Percentiles rank a stretch among this genome's conserved stretches.
Conservation (phyloP, 2,113 vertebrate species). For the Caloenas nicobarica region DNA sequence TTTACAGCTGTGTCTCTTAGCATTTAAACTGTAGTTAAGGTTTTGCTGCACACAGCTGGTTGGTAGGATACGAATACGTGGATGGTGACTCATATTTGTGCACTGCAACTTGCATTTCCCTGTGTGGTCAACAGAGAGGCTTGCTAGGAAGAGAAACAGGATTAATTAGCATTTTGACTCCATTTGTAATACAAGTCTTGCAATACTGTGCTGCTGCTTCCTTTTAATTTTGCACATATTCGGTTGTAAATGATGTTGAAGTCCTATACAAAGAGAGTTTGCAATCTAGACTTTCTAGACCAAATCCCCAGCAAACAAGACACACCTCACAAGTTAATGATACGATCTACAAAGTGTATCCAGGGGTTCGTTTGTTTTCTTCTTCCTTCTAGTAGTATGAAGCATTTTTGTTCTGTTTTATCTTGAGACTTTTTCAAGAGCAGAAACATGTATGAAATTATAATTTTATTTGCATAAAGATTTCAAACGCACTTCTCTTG, state of each 20-base stretch:
- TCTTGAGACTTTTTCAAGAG: neutral
- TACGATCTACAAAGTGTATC: neutral
- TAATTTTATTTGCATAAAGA: conserved; percentile 29
- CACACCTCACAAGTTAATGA: neutral
- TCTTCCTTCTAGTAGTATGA: neutral
- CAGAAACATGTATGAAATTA: neutral
- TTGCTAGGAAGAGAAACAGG: neutral
- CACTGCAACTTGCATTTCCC: neutral
- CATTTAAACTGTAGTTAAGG: neutral
- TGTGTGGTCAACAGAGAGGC: neutral
- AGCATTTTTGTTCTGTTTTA: neutral
- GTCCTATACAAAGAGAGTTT: neutral
- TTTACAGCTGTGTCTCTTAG: neutral
- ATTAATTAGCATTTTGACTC: neutral
- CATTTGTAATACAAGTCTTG: neutral
- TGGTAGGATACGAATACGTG: neutral
- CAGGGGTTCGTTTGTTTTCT: neutral
- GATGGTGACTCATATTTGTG: neutral
- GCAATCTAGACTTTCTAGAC: neutral
- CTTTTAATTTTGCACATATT: neutral
- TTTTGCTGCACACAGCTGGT: neutral
- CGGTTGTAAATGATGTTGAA: neutral
- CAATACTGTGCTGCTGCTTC: neutral
- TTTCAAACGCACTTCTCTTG: neutral
- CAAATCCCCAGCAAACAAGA: neutral